Evolutionary conservation across 2,113 vertebrate species (phyloP).

Genomic region (Callithrix jacchus): DNA sequence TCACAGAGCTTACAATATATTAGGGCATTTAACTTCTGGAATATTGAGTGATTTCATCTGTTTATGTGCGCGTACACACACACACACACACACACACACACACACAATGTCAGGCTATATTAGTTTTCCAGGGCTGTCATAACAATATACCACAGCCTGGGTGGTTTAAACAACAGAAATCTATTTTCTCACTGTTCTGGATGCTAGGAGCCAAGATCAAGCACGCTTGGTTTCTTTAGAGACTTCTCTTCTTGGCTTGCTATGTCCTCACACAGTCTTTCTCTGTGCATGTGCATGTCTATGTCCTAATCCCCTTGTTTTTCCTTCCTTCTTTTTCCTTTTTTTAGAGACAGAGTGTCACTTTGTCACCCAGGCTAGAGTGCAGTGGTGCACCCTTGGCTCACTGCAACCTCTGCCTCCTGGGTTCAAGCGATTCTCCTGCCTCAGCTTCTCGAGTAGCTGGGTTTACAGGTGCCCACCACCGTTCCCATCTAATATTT

Average conservation of each 20-base stretch:
- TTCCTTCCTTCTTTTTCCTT: neutral
- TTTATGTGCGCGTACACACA: too few relatives aligned
- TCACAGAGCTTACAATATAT: neutral
- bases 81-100: neutral
- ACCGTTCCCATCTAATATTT: too few relatives aligned
- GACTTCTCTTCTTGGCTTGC: neutral
- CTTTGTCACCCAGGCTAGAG: neutral
- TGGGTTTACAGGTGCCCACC: too few relatives aligned
- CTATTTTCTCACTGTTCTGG: neutral
- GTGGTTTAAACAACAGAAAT: neutral
- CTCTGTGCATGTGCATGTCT: neutral
- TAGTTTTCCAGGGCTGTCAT: neutral
- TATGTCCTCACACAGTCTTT: neutral
- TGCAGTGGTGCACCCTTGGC: too few relatives aligned
- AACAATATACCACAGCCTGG: neutral
- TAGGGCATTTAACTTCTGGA: neutral
- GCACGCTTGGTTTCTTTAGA: neutral
- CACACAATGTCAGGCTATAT: accelerated
- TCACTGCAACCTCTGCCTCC: too few relatives aligned
- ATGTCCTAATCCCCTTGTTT: neutral
- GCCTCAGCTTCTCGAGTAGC: too few relatives aligned
- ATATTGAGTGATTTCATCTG: neutral
- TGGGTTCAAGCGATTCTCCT: too few relatives aligned
- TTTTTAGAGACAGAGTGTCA: neutral
- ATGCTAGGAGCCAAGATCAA: neutral